phyloP scores from a whole-genome alignment of 2,113 vertebrate species.

The Neopipo cinnamomea region DNA sequence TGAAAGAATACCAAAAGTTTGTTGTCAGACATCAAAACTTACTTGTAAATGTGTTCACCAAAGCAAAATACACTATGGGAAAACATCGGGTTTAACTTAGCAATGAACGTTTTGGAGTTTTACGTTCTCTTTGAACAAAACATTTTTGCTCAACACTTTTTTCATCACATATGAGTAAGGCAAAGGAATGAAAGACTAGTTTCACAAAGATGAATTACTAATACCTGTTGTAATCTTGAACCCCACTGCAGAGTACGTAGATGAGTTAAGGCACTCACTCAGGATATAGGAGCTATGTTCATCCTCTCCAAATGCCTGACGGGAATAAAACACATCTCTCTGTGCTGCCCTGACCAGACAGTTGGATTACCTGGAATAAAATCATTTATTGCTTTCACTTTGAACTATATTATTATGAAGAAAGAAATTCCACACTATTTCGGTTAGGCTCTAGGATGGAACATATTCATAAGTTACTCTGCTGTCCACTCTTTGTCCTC shows the following conservation, averaged over 20 bases:
- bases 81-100: neutral
- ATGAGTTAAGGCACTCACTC: neutral
- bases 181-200: neutral
- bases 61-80: neutral
- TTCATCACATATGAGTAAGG: neutral
- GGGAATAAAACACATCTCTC: neutral
- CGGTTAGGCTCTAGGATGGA: neutral
- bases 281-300: neutral
- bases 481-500: neutral
- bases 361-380: neutral
- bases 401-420: neutral
- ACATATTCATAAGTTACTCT: neutral
- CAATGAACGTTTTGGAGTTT: neutral
- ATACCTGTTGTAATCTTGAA: neutral
- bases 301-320: neutral
- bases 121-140: neutral
- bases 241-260: neutral
- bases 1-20: neutral
- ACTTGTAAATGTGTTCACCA: neutral
- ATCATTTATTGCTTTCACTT: neutral
- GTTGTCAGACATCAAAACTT: neutral
- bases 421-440: neutral
- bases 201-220: neutral
- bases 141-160: neutral
- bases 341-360: neutral